Evolutionary conservation across 2,888 invertebrate species (phyloP).

Genomic region (Congeria kusceri): DNA sequence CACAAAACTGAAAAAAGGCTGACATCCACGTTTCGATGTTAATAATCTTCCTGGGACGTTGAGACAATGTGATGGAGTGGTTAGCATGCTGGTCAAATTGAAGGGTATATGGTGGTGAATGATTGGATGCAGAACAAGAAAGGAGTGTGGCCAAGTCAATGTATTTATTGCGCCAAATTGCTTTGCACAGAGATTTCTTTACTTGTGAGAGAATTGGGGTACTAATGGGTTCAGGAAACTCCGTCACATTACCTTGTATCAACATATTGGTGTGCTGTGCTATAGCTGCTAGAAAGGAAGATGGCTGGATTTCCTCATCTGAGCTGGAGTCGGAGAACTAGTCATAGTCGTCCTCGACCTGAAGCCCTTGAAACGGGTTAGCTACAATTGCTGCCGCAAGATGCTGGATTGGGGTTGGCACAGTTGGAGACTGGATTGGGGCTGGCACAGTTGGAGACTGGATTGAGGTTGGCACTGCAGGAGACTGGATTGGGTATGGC

Average conservation of each 20-base stretch:
- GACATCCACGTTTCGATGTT: slow-evolving; percentile 26
- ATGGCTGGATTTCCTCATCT: no score
- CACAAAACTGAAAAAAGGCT: slow-evolving; percentile 34
- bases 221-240: slow-evolving; percentile 17
- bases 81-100: slow-evolving; percentile 17
- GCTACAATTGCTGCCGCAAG: no score
- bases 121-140: background rate
- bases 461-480: no score
- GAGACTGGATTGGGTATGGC: no score
- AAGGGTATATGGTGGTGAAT: background rate
- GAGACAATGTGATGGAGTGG: background rate
- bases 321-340: no score
- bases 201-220: slow-evolving; percentile 17
- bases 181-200: slow-evolving; percentile 16
- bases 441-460: no score
- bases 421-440: no score
- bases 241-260: slow-evolving; percentile 21
- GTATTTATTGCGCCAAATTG: slow-evolving; percentile 15
- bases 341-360: no score
- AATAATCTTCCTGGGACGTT: background rate
- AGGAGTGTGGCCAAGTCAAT: slow-evolving; percentile 18
- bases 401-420: no score
- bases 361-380: no score
- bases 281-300: no score
- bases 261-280: no score